Evolutionary conservation across 2,113 vertebrate genomes (phyloP).

Genomic region (Andinoacara biseriatus): DNA sequence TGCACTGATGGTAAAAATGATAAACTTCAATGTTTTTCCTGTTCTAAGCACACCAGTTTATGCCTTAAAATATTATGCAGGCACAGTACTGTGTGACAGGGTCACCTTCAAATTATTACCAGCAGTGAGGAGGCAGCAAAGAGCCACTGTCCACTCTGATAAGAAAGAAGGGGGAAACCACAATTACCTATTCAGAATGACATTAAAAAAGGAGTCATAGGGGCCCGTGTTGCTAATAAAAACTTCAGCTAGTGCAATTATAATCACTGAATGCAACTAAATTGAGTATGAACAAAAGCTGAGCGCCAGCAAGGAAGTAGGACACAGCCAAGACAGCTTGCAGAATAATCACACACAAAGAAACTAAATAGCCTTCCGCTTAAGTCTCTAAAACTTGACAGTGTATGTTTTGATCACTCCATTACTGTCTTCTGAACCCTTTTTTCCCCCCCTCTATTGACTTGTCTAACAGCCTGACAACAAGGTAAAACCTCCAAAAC

Average conservation of each 20-base stretch:
- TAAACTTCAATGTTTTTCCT: background rate
- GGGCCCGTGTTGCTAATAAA: constrained; percentile 58
- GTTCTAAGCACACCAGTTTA: background rate
- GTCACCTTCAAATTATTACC: constrained; percentile 40
- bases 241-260: constrained; percentile 26
- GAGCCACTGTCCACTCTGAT: constrained; percentile 10
- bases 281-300: constrained; percentile 34
- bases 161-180: background rate
- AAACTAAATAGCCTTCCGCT: background rate
- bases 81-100: background rate
- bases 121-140: constrained; percentile 19
- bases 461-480: constrained; percentile 22
- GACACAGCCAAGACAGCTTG: background rate
- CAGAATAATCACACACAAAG: constrained; percentile 23
- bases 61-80: constrained; percentile 5
- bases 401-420: constrained; percentile 26
- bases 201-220: constrained; percentile 24
- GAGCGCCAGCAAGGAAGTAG: background rate
- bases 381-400: background rate
- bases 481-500: constrained; percentile 32
- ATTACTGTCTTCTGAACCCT: constrained; percentile 18
- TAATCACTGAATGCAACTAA: constrained; percentile 38
- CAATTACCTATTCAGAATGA: constrained; percentile 15
- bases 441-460: constrained; percentile 21
- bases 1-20: background rate